Conservation (phyloP, 2,888 invertebrate species). For the Dynastes hyllus region DNA sequence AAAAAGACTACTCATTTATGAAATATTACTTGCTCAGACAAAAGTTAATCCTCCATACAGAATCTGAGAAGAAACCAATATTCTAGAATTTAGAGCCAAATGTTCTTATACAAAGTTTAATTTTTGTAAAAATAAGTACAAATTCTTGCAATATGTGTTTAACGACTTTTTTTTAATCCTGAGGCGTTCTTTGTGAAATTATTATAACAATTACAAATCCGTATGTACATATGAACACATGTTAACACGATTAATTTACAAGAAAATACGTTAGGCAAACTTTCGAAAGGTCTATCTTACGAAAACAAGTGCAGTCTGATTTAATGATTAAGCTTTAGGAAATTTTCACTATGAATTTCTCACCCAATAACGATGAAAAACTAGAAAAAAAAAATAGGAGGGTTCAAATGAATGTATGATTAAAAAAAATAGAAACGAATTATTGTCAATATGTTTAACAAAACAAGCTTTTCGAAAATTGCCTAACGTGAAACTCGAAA, state of each 20-base stretch:
- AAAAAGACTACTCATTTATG: too few species aligned
- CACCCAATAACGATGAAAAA: neutral
- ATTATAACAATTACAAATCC: slow-evolving; percentile 30
- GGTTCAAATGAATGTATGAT: neutral
- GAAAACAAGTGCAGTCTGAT: neutral
- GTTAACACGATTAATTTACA: slow-evolving; percentile 38
- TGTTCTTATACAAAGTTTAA: slow-evolving; percentile 28
- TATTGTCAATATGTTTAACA: slow-evolving; percentile 9
- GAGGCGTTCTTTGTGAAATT: slow-evolving; percentile 15
- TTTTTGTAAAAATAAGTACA: slow-evolving; percentile 45
- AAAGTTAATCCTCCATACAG: neutral
- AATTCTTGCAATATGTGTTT: slow-evolving; percentile 27
- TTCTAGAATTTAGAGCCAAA: neutral
- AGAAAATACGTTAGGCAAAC: slow-evolving; percentile 8
- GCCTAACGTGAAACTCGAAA: slow-evolving; percentile 21
- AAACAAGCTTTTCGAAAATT: slow-evolving; percentile 12
- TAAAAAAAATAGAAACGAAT: neutral
- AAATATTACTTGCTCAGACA: too few species aligned
- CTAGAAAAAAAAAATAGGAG: neutral
- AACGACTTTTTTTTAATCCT: slow-evolving; percentile 21
- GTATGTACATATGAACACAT: slow-evolving; percentile 47
- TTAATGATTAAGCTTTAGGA: neutral
- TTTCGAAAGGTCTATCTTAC: neutral
- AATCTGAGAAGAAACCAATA: neutral
- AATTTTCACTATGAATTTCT: neutral